Percentiles rank a stretch among this genome's conserved stretches.
These are phyloP conservation scores for Cephonodes hylas DNA, from an alignment of 2,888 invertebrate species.

Conservation along the genomic window DNA sequence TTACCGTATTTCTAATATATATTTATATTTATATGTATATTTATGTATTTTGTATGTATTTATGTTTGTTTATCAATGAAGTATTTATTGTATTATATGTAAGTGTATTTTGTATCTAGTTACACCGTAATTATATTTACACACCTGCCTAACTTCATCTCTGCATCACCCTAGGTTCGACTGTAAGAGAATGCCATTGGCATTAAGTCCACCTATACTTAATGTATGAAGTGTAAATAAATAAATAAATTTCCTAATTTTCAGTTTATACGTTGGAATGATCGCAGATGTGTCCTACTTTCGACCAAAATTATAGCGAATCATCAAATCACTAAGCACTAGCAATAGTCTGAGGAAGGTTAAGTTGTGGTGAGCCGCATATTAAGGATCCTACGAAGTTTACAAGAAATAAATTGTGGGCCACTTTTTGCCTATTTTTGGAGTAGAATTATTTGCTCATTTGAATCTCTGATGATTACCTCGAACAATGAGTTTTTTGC, in stretches of 20 bases:
- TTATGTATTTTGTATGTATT: too few species aligned
- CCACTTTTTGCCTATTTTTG: background rate
- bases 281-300: slow-evolving; percentile 14
- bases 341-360: slow-evolving; percentile 30
- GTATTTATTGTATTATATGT: too few species aligned
- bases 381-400: slow-evolving; percentile 14
- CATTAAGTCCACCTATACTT: too few species aligned
- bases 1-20: too few species aligned
- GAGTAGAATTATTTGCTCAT: background rate
- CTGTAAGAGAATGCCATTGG: too few species aligned
- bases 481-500: background rate
- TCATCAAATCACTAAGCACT: slow-evolving; percentile 20
- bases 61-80: too few species aligned
- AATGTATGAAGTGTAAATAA: too few species aligned
- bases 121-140: too few species aligned
- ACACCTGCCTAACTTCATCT: too few species aligned
- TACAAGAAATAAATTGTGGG: slow-evolving; percentile 9
- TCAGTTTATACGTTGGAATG: slow-evolving; percentile 1
- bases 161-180: too few species aligned
- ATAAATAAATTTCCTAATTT: slow-evolving; percentile 9
- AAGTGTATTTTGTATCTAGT: too few species aligned
- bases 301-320: slow-evolving; percentile 14
- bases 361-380: slow-evolving; percentile 21
- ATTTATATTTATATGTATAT: too few species aligned
- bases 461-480: background rate